phyloP scores from a whole-genome alignment of 2,113 vertebrate species.

The Brachirus orientalis region DNA sequence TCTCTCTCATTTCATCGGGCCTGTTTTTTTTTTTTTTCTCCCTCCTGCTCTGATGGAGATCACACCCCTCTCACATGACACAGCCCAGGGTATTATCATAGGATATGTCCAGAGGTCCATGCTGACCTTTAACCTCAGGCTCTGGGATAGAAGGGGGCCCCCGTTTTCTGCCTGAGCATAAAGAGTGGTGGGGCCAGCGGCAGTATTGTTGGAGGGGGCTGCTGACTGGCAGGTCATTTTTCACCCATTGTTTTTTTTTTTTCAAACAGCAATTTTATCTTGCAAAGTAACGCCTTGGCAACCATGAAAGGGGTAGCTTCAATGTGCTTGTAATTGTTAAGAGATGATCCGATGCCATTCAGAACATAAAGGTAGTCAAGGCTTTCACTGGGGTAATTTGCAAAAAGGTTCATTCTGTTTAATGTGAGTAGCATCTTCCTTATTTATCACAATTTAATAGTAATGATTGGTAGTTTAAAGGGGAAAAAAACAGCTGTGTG shows the following conservation, averaged over 20 bases:
- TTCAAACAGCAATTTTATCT: slow-evolving; percentile 75
- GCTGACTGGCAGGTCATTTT: slow-evolving; percentile 80
- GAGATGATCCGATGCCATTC: slow-evolving; percentile 56
- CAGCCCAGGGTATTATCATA: slow-evolving; percentile 67
- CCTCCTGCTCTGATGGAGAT: slow-evolving; percentile 58
- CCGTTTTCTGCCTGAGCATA: slow-evolving; percentile 67
- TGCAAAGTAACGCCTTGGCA: slow-evolving; percentile 73
- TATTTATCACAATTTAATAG: slow-evolving; percentile 24
- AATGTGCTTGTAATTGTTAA: slow-evolving; percentile 66
- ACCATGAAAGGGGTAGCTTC: slow-evolving; percentile 69
- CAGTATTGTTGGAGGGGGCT: slow-evolving; percentile 71
- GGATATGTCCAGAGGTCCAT: slow-evolving; percentile 88
- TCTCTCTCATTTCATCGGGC: slow-evolving; percentile 44
- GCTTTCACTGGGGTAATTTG: slow-evolving; percentile 27
- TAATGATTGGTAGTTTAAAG: background rate
- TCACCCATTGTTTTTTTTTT: slow-evolving; percentile 73
- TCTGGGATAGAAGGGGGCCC: slow-evolving; percentile 79
- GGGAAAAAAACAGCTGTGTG: slow-evolving; percentile 1
- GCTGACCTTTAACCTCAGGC: slow-evolving; percentile 81
- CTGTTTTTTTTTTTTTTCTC: slow-evolving; percentile 55
- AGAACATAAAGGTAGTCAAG: slow-evolving; percentile 46
- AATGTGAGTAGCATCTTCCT: slow-evolving; percentile 22
- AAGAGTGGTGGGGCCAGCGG: slow-evolving; percentile 63
- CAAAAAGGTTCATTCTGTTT: slow-evolving; percentile 29
- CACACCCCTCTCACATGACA: slow-evolving; percentile 74